Base-by-base conservation (phyloP, 2,113 vertebrate genomes). In the Hystrix cristata region DNA sequence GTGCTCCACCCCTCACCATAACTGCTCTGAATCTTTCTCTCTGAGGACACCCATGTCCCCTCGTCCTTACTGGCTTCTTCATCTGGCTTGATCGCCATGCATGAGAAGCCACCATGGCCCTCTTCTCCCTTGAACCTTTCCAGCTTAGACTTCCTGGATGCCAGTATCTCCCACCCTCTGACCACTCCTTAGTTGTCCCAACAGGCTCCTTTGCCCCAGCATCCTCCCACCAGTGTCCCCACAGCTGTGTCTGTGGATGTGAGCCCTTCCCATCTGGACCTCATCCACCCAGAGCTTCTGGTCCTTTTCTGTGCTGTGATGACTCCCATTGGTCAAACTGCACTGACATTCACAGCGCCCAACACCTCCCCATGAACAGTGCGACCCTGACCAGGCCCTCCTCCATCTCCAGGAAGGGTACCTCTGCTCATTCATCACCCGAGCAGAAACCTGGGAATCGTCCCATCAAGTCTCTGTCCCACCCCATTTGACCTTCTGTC, bases 1-100 rank as follows among this genome's bases (percentile, higher is more conserved):
- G 4, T 8, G 6, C 51, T 16, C 15, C 53, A 25, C 25, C 34
- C 55, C 11, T 2, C 0, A 19, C 51, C 2, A 31, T 23, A 5
- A 8, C 27, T 34, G 43, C 29, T 29, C 31, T n/a, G n/a, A 57
- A 27, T 25, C 15, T 34, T 14, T 27, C 71, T 13, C 43, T 34
- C 19, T 53, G 31, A 31, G 64, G 57, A 31, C 5, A 43, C 12
- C 29, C 11, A 8, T 0, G 25, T n/a, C 46, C 5, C 57, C 15
- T 27, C 48, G 13, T 59, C 11, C 21, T 5, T 21, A 6, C 38
- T 31, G 11, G 25, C 43, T 69, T n/a, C 29, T 10, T 23, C 80
- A 55, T n/a, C 19, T 51, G 57, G 21, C 38, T 57, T 7, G 62
- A 19, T n/a, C 34, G 53, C 59, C 29, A 7, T 78, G 7, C 38